Percentiles rank a stretch among this genome's conserved stretches.
These are phyloP conservation scores for Drosophila sulfurigaster DNA, from an alignment of 1,140 invertebrate species.

Conservation along the genomic window DNA sequence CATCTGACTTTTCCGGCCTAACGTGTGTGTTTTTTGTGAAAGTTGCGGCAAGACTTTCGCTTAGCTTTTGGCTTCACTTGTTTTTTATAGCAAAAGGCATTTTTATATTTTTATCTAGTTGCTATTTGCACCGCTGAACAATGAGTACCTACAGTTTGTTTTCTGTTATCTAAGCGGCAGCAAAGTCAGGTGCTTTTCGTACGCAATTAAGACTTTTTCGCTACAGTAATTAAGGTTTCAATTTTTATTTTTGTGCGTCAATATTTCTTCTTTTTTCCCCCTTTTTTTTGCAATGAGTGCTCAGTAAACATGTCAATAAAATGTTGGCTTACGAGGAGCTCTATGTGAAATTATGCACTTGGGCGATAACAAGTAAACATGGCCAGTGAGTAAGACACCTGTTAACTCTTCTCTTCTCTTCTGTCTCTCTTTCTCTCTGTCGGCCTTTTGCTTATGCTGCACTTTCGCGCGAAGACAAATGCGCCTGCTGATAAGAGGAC, in stretches of 20 bases:
- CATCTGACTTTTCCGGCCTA: slow-evolving; percentile 39
- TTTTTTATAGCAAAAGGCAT: slow-evolving; percentile 23
- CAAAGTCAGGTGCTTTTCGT: slow-evolving; percentile 1
- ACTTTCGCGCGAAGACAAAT: slow-evolving; percentile 38
- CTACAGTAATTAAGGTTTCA: slow-evolving; percentile 34
- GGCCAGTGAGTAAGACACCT: not conserved
- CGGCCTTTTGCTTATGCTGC: not conserved
- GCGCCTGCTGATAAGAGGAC: slow-evolving; percentile 36
- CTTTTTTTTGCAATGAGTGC: slow-evolving; percentile 26
- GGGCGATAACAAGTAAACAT: slow-evolving; percentile 12
- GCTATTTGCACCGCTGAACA: slow-evolving; percentile 19
- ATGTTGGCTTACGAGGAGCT: slow-evolving; percentile 33
- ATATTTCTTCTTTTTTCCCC: not conserved
- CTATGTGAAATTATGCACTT: slow-evolving; percentile 25
- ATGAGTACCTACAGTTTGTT: not conserved
- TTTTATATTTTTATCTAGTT: not conserved
- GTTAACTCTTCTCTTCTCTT: slow-evolving; percentile 1
- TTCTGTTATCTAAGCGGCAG: slow-evolving; percentile 52
- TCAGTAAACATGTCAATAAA: slow-evolving; percentile 45
- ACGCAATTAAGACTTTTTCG: slow-evolving; percentile 9
- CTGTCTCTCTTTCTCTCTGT: slow-evolving; percentile 24
- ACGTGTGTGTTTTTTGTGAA: slow-evolving; percentile 31
- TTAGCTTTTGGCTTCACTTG: slow-evolving; percentile 31
- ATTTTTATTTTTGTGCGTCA: slow-evolving; percentile 1
- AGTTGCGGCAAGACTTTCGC: slow-evolving; percentile 55